phyloP scores from a whole-genome alignment of 2,113 vertebrate genomes.

The Oxyruncus cristatus region DNA sequence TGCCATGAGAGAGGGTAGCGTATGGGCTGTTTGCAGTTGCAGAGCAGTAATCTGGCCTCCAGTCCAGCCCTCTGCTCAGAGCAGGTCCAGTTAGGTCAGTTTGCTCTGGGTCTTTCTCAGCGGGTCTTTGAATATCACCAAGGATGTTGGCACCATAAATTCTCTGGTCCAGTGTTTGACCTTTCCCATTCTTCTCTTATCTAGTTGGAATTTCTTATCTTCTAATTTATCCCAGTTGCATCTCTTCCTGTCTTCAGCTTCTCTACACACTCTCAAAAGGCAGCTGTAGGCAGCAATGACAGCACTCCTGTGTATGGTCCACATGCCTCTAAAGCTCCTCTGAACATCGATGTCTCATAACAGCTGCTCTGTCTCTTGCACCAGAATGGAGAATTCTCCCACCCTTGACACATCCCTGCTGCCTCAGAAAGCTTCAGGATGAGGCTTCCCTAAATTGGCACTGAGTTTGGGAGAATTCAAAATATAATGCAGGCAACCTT shows the following conservation, averaged over 20 bases:
- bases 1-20: rapidly evolving
- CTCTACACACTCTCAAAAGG: not conserved
- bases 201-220: not conserved
- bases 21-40: not conserved
- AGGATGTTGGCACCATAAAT: not conserved
- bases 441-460: not conserved
- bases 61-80: not conserved
- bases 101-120: not conserved
- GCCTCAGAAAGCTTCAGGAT: not conserved
- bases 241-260: not conserved
- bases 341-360: not conserved
- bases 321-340: not conserved
- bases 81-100: not conserved
- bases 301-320: not conserved
- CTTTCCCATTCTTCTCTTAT: not conserved
- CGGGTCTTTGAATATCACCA: not conserved
- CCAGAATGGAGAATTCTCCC: not conserved
- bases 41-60: not conserved
- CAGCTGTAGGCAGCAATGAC: not conserved
- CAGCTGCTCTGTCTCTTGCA: not conserved
- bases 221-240: not conserved
- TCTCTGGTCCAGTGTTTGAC: not conserved
- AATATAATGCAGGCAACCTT: not conserved
- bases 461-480: not conserved
- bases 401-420: not conserved